Percentiles rank a stretch among this genome's conserved stretches.
These are phyloP conservation scores for Drosophila sp. DNA, from an alignment of 1,140 invertebrate genomes.

Conservation along the genomic window DNA sequence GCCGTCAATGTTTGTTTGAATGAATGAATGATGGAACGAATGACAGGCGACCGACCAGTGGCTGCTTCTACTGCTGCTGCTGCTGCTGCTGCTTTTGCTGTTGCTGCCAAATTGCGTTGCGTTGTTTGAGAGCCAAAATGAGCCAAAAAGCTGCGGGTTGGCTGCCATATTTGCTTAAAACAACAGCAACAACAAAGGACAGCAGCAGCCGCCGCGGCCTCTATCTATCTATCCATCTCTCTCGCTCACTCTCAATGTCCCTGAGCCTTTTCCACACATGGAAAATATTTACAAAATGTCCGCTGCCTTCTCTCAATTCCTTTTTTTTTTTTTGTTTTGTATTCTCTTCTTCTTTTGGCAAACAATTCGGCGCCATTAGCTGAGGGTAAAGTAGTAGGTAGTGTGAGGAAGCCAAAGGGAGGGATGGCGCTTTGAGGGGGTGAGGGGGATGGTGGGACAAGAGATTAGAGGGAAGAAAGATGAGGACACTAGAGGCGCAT, in stretches of 20 bases:
- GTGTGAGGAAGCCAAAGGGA: neutral
- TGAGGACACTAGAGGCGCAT: conserved; percentile 38
- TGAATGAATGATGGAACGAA: conserved; percentile 71
- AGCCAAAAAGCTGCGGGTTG: conserved; percentile 65
- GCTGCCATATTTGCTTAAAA: conserved; percentile 59
- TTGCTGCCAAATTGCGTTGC: conserved; percentile 56
- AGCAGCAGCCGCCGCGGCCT: neutral
- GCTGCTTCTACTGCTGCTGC: neutral
- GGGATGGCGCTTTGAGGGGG: neutral
- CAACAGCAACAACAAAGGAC: conserved; percentile 27
- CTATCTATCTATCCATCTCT: conserved; percentile 16
- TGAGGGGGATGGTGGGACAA: conserved; percentile 31
- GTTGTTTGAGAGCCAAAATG: conserved; percentile 59
- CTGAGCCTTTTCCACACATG: conserved; percentile 58
- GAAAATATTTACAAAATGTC: conserved; percentile 70
- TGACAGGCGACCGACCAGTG: conserved; percentile 40
- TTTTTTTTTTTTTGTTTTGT: conserved; percentile 26
- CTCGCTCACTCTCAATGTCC: conserved; percentile 17
- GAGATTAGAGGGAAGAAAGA: conserved; percentile 11
- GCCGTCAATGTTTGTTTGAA: conserved; percentile 71
- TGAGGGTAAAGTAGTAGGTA: conserved; percentile 7
- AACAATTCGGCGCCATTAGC: conserved; percentile 67
- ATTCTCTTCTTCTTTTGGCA: conserved; percentile 52
- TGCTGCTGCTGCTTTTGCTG: neutral
- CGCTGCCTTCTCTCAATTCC: conserved; percentile 25